Evolutionary conservation across 2,888 invertebrate genomes (phyloP).

Genomic region (Mantis religiosa): DNA sequence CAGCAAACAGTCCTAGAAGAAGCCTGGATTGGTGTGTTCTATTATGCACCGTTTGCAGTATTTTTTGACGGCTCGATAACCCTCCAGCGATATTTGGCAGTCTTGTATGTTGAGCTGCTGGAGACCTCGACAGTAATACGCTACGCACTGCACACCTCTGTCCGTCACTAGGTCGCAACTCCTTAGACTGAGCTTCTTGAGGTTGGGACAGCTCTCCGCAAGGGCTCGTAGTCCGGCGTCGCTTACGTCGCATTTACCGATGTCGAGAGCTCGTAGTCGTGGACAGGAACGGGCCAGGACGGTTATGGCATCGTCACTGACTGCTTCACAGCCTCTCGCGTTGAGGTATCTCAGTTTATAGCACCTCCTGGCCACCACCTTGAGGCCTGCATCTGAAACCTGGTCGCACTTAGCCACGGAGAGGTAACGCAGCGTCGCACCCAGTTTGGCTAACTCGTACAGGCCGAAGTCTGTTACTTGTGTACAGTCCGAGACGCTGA

Average conservation of each 20-base stretch:
- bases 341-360: constrained; percentile 86
- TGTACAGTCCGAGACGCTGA: constrained; percentile 86
- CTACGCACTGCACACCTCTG: constrained; percentile 79
- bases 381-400: constrained; percentile 80
- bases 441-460: constrained; percentile 81
- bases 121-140: constrained; percentile 83
- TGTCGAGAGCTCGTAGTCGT: constrained; percentile 78
- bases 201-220: constrained; percentile 83
- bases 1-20: constrained; percentile 57
- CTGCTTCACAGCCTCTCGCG: constrained; percentile 86
- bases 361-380: constrained; percentile 81
- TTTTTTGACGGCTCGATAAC: constrained; percentile 86
- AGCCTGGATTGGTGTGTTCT: constrained; percentile 92
- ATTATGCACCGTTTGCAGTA: constrained; percentile 90
- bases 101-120: constrained; percentile 92
- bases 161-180: constrained; percentile 91
- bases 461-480: constrained; percentile 87
- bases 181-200: constrained; percentile 83
- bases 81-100: constrained; percentile 83
- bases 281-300: constrained; percentile 82
- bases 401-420: constrained; percentile 92
- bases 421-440: constrained; percentile 83
- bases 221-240: constrained; percentile 82
- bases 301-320: constrained; percentile 88
- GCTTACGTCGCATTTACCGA: constrained; percentile 91